phyloP scores from a whole-genome alignment of 2,888 invertebrate genomes.

The Hydroisotoma schaefferi region DNA sequence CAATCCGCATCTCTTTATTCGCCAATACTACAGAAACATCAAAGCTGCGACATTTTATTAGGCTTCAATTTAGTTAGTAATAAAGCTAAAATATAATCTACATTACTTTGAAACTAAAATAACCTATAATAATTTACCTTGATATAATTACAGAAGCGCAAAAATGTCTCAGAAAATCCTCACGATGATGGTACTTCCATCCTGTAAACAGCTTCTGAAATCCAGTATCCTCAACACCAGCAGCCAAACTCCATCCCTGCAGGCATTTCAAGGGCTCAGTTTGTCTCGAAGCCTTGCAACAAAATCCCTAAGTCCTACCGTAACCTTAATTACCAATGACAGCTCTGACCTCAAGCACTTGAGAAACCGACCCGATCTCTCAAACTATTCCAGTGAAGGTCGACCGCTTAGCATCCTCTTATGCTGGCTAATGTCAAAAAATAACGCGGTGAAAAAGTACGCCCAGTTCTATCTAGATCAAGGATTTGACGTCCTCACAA shows the following conservation, averaged over 20 bases:
- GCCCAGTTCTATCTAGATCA: slow-evolving; percentile 74
- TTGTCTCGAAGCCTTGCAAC: slow-evolving; percentile 27
- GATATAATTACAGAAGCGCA: not conserved
- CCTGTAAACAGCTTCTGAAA: slow-evolving; percentile 21
- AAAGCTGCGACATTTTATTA: too few relatives aligned
- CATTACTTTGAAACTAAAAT: too few relatives aligned
- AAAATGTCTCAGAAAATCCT: slow-evolving; percentile 27
- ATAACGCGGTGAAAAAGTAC: slow-evolving; percentile 78
- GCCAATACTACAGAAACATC: too few relatives aligned
- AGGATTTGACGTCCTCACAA: slow-evolving; percentile 79
- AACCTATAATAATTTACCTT: not conserved
- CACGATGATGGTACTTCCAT: slow-evolving; percentile 22
- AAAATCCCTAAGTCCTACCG: slow-evolving; percentile 33
- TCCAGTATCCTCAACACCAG: slow-evolving; percentile 7
- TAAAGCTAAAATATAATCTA: too few relatives aligned
- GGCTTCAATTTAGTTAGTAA: too few relatives aligned
- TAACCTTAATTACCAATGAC: slow-evolving; percentile 32
- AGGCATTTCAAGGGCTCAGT: slow-evolving; percentile 5
- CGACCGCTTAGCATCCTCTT: slow-evolving; percentile 77
- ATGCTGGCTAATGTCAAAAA: slow-evolving; percentile 78
- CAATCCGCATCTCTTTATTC: too few relatives aligned
- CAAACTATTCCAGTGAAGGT: slow-evolving; percentile 52
- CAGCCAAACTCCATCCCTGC: not conserved
- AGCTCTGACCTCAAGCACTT: slow-evolving; percentile 17
- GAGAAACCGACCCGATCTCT: slow-evolving; percentile 22